A percentile compares a stretch with the other conserved stretches of the same genome.
Evolutionary conservation across 2,797 vertebrate genomes (phyloP).

Genomic region (Scleropages formosus): DNA sequence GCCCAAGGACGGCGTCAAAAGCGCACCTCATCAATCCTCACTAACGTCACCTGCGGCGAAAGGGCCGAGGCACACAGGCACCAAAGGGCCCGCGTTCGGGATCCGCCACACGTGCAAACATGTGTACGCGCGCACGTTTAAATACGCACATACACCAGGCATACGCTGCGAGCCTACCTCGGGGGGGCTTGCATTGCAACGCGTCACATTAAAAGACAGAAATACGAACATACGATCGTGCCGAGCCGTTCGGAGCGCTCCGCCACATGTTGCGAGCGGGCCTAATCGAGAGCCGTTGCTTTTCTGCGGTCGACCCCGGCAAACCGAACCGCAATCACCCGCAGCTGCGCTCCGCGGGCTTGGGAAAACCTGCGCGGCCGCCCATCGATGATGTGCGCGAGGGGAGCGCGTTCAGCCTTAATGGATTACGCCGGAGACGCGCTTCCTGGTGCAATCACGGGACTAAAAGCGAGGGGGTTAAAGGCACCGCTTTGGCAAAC

Average conservation of each 20-base stretch:
- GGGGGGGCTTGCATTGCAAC: too few species aligned
- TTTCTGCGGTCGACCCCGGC: neutral
- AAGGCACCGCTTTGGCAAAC: constrained; percentile 1
- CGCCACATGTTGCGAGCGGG: neutral
- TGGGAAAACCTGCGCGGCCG: too few species aligned
- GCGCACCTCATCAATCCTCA: constrained; percentile 59
- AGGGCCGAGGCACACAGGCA: constrained; percentile 63
- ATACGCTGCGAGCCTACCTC: neutral
- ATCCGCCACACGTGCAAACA: neutral
- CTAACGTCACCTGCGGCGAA: constrained; percentile 67
- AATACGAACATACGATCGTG: too few species aligned
- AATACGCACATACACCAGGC: neutral
- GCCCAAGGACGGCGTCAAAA: constrained; percentile 50
- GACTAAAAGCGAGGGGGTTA: constrained; percentile 17
- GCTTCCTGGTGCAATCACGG: constrained; percentile 29
- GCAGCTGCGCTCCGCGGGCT: neutral
- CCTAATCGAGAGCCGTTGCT: neutral
- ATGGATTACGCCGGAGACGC: constrained; percentile 23
- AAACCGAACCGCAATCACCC: neutral
- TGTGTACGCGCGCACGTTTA: neutral
- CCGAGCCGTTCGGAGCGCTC: too few species aligned
- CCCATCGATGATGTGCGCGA: too few species aligned
- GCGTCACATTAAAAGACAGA: too few species aligned
- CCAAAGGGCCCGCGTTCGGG: neutral
- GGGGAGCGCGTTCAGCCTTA: neutral